Conservation (phyloP, 2,888 invertebrate species). For the Eurois occulta region DNA sequence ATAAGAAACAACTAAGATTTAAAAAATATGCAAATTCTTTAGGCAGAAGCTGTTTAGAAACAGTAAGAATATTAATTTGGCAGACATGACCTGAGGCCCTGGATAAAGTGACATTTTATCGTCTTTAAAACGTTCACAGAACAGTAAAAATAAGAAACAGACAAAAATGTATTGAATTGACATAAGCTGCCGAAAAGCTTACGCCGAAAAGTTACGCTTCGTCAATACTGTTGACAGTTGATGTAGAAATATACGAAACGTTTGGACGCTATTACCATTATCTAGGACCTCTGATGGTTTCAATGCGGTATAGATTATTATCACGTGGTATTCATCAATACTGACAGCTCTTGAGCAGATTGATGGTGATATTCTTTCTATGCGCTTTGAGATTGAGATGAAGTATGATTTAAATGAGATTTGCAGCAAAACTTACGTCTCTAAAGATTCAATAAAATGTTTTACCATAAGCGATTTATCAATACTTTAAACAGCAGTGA, state of each 20-base stretch:
- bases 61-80: neutral
- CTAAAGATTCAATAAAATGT: neutral
- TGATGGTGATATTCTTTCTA: neutral
- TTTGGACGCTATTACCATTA: neutral
- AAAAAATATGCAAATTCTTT: slow-evolving; percentile 21
- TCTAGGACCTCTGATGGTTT: neutral
- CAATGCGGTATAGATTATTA: no score
- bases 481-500: neutral
- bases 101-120: neutral
- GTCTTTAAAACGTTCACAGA: neutral
- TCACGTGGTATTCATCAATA: no score
- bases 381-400: no score
- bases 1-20: neutral
- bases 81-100: neutral
- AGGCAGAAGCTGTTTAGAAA: neutral
- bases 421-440: neutral
- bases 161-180: neutral
- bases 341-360: no score
- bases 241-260: neutral
- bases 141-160: neutral
- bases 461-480: neutral
- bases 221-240: neutral
- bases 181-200: neutral
- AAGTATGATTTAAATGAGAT: neutral
- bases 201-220: no score